Conservation (phyloP, 2,797 vertebrate genomes). For the Fistularia tabacaria region DNA sequence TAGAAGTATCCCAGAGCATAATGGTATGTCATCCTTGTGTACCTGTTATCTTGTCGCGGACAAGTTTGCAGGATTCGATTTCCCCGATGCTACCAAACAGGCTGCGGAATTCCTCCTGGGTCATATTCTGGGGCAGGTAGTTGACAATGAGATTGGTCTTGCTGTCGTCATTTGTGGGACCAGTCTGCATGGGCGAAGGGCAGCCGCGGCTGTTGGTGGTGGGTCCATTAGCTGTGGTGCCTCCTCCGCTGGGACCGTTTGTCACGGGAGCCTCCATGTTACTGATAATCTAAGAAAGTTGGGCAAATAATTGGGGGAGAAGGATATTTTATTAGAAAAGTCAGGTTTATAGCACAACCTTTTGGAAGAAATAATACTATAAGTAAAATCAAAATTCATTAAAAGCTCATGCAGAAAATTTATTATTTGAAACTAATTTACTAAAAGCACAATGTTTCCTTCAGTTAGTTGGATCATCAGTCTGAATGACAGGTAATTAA, state of each 20-base stretch:
- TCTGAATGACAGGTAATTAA: not conserved
- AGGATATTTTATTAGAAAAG: constrained; percentile 12
- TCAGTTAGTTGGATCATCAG: not conserved
- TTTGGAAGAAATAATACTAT: too few species aligned
- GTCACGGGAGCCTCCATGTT: constrained; percentile 99
- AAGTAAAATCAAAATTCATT: not conserved
- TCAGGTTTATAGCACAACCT: not conserved
- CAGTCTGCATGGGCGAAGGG: constrained; percentile 98
- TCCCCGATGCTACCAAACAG: constrained; percentile 99
- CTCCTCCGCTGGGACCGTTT: constrained; percentile 89
- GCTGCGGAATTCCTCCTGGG: constrained; percentile 99
- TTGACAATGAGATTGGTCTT: constrained; percentile 99
- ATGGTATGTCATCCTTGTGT: constrained; percentile 21
- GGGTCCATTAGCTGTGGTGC: constrained; percentile 94
- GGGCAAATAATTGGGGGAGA: constrained; percentile 7
- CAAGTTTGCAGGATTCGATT: constrained; percentile 99
- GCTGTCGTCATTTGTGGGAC: constrained; percentile 95
- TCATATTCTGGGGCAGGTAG: constrained; percentile 99
- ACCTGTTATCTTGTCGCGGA: constrained; percentile 99
- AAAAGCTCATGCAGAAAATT: not conserved
- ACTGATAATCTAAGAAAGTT: constrained; percentile 92
- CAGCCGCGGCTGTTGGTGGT: constrained; percentile 98
- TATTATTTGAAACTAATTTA: too few species aligned
- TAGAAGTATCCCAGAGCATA: too few species aligned
- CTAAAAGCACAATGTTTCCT: not conserved